Conservation (phyloP, 2,888 invertebrate genomes). For the Ophion obscuratus region DNA sequence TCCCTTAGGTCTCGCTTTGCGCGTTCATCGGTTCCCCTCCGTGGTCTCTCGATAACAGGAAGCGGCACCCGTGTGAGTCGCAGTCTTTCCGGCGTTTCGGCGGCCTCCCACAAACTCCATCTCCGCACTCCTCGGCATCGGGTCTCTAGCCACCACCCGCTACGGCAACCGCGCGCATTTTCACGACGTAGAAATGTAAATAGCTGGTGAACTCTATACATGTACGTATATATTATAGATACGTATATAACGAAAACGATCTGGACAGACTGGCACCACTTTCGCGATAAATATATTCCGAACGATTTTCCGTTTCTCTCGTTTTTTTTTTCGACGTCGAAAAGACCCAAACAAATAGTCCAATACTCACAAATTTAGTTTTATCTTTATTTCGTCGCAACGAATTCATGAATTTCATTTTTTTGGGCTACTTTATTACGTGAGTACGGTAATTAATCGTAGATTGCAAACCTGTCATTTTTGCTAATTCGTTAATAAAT, state of each 20-base stretch:
- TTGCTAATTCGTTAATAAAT: too few relatives aligned
- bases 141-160: not conserved
- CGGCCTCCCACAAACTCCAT: conserved; percentile 51
- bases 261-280: conserved; percentile 58
- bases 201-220: conserved; percentile 42
- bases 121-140: conserved; percentile 28
- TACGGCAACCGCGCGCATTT: conserved; percentile 30
- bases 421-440: not conserved
- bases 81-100: conserved; percentile 68
- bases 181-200: conserved; percentile 62
- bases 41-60: conserved; percentile 68
- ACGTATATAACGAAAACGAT: conserved; percentile 18
- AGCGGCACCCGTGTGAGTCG: conserved; percentile 66
- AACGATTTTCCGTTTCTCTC: conserved; percentile 46
- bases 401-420: not conserved
- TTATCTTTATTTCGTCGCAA: conserved; percentile 9
- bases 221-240: conserved; percentile 26
- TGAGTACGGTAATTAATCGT: not conserved
- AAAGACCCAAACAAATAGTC: conserved; percentile 32
- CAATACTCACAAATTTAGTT: conserved; percentile 10
- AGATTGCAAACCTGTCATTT: not conserved
- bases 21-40: conserved; percentile 36
- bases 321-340: conserved; percentile 8
- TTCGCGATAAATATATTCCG: conserved; percentile 59
- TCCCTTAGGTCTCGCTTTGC: conserved; percentile 13